Evolutionary conservation across 2,888 invertebrate species (phyloP), one percentile per base, ranked within the genome.

Genomic region (Acronicta psi): DNA sequence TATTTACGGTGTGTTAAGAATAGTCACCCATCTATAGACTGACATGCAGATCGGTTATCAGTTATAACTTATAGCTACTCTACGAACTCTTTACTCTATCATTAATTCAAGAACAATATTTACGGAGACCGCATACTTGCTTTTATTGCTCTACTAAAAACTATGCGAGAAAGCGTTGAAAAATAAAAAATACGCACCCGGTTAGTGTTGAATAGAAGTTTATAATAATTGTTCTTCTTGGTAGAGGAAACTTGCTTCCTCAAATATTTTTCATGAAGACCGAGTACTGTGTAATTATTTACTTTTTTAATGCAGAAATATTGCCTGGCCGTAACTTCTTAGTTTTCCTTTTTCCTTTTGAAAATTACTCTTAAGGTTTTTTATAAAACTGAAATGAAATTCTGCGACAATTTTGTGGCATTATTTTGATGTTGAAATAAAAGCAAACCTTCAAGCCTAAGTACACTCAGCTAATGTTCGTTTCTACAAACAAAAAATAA

Each of bases 181-280:
- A 20, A 51, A 58, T 29, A 46, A 50, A 40, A 25, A 51, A 59
- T 52, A 34, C 18, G 25, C 40, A 18, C 49, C 49, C 0, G 16
- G 31, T 51, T 40, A 65, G 31, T 56, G 55, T 56, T 53, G 55
- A 54, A 56, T 56, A 60, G 55, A 70, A 73, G 66, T 67, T 73
- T 71, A 59, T 66, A 66, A 61, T 70, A 67, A 74, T 73, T 70
- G 71, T 74, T 56, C 46, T 42, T 34, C 38, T n/a, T 23, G 25
- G 31, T 64, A 52, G 29, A 50, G 43, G 16, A 51, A 74, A 63
- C 50, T 69, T 66, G 20, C 44, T 56, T 57, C 16, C 25, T 61
- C 36, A 69, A 69, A 69, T 64, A 72, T 56, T 58, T 64, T 65
- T 55, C 52, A 70, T 55, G 51, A 55, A 59, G 52, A 59, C 40